These are phyloP conservation scores for Anabacerthia variegaticeps DNA, from an alignment of 2,797 vertebrate species.

Conservation along the genomic window DNA sequence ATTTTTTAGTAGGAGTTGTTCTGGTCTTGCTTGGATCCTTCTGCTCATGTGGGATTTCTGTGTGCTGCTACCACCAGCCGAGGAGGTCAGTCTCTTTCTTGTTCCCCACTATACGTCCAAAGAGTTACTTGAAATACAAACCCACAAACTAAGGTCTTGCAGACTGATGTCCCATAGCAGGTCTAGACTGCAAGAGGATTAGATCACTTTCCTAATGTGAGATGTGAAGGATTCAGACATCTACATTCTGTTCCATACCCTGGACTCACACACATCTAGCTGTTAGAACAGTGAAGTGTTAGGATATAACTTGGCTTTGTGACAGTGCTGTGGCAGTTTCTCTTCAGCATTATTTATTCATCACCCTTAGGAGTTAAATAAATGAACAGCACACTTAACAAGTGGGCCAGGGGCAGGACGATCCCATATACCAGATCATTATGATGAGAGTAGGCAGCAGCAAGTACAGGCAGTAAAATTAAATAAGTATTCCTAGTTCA, in stretches of 20 bases:
- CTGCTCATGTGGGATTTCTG: neutral
- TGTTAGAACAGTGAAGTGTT: neutral
- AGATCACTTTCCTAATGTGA: neutral
- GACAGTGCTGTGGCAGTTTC: neutral
- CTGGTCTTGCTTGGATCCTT: neutral
- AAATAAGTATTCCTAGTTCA: neutral
- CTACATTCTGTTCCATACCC: neutral
- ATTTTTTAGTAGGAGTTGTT: neutral
- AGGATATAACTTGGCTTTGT: neutral
- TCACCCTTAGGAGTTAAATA: neutral
- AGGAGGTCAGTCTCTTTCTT: neutral
- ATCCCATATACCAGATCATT: neutral
- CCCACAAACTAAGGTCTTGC: neutral
- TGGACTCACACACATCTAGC: neutral
- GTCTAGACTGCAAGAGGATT: neutral
- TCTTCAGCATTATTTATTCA: neutral
- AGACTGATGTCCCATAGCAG: neutral
- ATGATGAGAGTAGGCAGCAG: neutral
- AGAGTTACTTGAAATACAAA: neutral
- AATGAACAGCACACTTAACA: neutral
- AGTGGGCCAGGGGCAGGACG: neutral
- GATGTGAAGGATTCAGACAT: neutral
- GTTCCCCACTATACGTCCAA: neutral
- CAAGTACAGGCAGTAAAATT: neutral
- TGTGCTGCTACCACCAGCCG: neutral